Percentiles rank a stretch among this genome's conserved stretches.
Conservation (phyloP, 2,888 invertebrate genomes). For the Penaeus monodon region DNA sequence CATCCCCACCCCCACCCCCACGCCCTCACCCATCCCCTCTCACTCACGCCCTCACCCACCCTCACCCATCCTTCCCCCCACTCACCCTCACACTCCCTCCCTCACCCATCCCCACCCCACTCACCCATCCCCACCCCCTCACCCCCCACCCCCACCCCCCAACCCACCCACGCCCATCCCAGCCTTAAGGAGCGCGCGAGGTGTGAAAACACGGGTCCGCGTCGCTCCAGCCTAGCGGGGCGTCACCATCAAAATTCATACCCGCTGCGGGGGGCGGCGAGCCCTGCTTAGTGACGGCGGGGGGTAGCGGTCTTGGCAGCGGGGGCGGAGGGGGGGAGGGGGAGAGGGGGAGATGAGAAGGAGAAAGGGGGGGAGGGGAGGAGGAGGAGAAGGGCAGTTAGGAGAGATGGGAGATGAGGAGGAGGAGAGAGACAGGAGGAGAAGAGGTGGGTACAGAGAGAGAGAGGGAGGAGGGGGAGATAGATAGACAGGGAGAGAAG, state of each 20-base stretch:
- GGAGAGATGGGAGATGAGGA: background rate
- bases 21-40: background rate
- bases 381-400: background rate
- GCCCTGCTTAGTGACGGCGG: conserved; percentile 32
- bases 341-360: background rate
- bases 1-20: background rate
- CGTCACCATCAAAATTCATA: conserved; percentile 29
- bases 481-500: background rate
- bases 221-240: background rate
- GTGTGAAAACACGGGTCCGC: conserved; percentile 33
- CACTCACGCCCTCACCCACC: background rate
- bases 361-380: too few relatives aligned
- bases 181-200: conserved; percentile 30
- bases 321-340: background rate
- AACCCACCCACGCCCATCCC: background rate
- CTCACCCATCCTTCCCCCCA: too few relatives aligned
- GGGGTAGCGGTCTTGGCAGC: conserved; percentile 9
- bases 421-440: background rate
- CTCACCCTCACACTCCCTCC: background rate
- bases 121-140: background rate
- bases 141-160: background rate
- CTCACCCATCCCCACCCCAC: background rate
- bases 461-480: background rate
- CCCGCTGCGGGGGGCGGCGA: conserved; percentile 27
- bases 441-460: background rate